Evolutionary conservation across 2,888 invertebrate genomes (phyloP).

Genomic region (Neoascia interrupta): DNA sequence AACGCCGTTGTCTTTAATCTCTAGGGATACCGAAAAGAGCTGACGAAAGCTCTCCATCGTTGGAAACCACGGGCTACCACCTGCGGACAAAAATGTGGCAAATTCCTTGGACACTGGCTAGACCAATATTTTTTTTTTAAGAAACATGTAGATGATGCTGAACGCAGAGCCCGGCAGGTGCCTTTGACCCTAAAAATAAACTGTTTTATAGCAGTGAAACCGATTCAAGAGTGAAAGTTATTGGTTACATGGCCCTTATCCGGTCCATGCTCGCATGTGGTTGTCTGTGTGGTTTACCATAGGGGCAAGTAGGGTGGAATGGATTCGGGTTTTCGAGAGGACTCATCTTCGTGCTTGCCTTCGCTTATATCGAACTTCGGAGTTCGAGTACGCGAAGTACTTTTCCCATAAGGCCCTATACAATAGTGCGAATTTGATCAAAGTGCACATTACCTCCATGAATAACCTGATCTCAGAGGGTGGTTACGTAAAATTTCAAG

Average conservation of each 20-base stretch:
- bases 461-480: neutral
- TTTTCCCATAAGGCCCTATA: no score
- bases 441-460: no score
- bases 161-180: no score
- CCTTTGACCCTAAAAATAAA: neutral
- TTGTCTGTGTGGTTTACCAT: no score
- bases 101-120: neutral
- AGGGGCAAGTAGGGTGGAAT: no score
- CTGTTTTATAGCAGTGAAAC: neutral
- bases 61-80: neutral
- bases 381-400: no score
- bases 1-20: neutral
- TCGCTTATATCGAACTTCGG: no score
- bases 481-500: neutral
- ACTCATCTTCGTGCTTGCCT: neutral
- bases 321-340: no score
- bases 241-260: neutral
- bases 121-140: no score
- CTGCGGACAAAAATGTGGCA: neutral
- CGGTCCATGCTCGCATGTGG: neutral
- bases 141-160: no score
- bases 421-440: no score
- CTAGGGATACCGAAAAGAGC: no score
- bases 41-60: neutral
- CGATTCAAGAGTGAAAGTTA: neutral